phyloP scores from a whole-genome alignment of 2,888 invertebrate species.

The Ectobius pallidus region DNA sequence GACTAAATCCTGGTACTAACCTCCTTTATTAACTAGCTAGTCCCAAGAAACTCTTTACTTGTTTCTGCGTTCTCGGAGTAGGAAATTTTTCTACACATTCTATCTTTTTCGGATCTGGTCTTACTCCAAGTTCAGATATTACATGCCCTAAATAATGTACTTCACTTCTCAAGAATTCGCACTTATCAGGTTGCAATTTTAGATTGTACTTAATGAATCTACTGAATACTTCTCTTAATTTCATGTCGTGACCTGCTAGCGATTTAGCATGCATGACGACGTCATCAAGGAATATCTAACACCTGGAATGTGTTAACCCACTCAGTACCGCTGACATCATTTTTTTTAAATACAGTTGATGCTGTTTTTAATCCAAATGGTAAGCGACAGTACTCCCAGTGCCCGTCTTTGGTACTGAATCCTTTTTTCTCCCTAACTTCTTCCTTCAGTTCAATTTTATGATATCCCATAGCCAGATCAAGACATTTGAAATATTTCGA shows the following conservation, averaged over 20 bases:
- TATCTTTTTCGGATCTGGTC: too few species aligned
- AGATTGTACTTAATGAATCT: constrained; percentile 25
- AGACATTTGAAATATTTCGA: not conserved
- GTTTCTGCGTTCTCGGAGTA: too few species aligned
- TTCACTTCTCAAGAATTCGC: constrained; percentile 27
- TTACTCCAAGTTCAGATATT: too few species aligned
- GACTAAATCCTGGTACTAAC: constrained; percentile 26
- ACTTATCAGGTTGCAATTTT: too few species aligned
- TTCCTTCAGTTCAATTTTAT: not conserved
- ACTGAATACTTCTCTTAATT: constrained; percentile 24
- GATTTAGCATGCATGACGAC: too few species aligned
- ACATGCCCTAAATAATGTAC: constrained; percentile 23
- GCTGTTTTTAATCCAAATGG: not conserved
- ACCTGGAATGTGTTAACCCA: too few species aligned
- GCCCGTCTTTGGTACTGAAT: constrained; percentile 3
- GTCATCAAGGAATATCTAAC: too few species aligned
- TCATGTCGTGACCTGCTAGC: not conserved
- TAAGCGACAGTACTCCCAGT: not conserved
- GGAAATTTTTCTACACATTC: too few species aligned
- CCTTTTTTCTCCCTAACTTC: not conserved
- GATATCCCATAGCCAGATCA: constrained; percentile 18
- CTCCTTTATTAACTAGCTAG: too few species aligned
- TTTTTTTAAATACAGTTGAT: not conserved
- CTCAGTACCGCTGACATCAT: not conserved
- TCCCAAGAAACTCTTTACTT: too few species aligned